These are phyloP conservation scores for Galagoides demidoff DNA, from an alignment of 2,797 vertebrate genomes.

Conservation along the genomic window DNA sequence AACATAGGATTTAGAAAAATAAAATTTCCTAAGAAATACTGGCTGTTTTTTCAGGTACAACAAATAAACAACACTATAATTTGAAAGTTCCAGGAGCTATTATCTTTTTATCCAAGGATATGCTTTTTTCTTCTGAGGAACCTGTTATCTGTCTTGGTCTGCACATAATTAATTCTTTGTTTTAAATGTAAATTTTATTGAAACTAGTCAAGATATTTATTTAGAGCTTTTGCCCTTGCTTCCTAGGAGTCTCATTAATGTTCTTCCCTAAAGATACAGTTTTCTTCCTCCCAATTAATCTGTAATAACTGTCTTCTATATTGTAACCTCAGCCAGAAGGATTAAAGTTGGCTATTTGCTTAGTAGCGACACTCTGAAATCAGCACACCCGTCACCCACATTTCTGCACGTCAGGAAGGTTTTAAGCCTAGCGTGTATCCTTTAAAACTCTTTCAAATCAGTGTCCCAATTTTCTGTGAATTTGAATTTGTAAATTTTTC, in stretches of 20 bases:
- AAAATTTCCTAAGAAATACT: slow-evolving; percentile 32
- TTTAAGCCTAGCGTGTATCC: not conserved
- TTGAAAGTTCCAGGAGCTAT: not conserved
- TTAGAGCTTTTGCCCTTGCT: slow-evolving; percentile 25
- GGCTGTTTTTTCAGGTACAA: slow-evolving; percentile 36
- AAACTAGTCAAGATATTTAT: slow-evolving; percentile 21
- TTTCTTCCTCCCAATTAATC: not conserved
- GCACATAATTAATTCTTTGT: slow-evolving; percentile 48
- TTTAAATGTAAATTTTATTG: slow-evolving; percentile 38
- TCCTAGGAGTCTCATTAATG: not conserved
- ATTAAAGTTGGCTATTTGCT: not conserved
- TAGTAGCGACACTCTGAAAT: not conserved
- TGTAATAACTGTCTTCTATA: not conserved
- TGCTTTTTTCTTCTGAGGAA: not conserved
- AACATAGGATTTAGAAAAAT: slow-evolving; percentile 40
- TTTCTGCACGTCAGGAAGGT: not conserved
- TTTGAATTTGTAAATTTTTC: slow-evolving; percentile 1
- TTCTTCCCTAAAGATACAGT: not conserved
- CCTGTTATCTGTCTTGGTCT: not conserved
- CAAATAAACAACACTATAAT: not conserved
- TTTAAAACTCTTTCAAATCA: not conserved
- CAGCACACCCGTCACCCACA: not conserved
- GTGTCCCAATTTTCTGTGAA: not conserved
- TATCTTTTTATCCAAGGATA: not conserved
- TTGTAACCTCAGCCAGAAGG: not conserved